Evolutionary conservation across 2,797 vertebrate genomes (phyloP).

Genomic region (Anguilla obscura): DNA sequence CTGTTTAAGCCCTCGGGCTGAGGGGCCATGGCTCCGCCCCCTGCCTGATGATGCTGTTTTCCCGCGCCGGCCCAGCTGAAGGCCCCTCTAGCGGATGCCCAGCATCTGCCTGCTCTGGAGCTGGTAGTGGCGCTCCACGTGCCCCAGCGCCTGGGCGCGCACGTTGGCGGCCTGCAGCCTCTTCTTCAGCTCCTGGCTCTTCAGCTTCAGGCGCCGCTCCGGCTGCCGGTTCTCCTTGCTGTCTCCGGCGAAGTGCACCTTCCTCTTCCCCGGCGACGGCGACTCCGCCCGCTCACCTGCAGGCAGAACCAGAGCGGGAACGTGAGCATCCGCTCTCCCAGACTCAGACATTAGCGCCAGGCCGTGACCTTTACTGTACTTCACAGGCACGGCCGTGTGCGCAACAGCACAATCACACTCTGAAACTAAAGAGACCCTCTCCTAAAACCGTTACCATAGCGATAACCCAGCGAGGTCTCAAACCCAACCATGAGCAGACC

Average conservation of each 20-base stretch:
- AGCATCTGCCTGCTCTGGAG: slow-evolving; percentile 83
- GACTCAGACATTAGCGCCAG: too few species aligned
- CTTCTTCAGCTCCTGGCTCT: slow-evolving; percentile 70
- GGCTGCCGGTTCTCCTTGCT: slow-evolving; percentile 76
- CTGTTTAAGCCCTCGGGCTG: neutral
- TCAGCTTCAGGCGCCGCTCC: slow-evolving; percentile 47
- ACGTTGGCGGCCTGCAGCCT: slow-evolving; percentile 77
- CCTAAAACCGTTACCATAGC: neutral
- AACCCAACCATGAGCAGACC: too few species aligned
- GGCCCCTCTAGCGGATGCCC: slow-evolving; percentile 78
- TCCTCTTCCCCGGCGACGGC: slow-evolving; percentile 79
- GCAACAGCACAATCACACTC: too few species aligned
- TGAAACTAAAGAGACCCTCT: too few species aligned
- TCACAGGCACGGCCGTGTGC: too few species aligned
- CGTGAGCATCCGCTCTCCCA: neutral
- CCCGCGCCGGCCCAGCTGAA: neutral
- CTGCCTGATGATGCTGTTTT: neutral
- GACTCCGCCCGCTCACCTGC: slow-evolving; percentile 65
- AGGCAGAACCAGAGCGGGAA: neutral
- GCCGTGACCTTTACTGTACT: too few species aligned
- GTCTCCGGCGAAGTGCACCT: slow-evolving; percentile 80
- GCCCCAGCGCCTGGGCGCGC: slow-evolving; percentile 71
- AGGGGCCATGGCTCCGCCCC: neutral
- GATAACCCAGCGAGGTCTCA: neutral
- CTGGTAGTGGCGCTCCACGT: slow-evolving; percentile 77